phyloP scores from a whole-genome alignment of 2,888 invertebrate species.

The Pelosia muscerda region DNA sequence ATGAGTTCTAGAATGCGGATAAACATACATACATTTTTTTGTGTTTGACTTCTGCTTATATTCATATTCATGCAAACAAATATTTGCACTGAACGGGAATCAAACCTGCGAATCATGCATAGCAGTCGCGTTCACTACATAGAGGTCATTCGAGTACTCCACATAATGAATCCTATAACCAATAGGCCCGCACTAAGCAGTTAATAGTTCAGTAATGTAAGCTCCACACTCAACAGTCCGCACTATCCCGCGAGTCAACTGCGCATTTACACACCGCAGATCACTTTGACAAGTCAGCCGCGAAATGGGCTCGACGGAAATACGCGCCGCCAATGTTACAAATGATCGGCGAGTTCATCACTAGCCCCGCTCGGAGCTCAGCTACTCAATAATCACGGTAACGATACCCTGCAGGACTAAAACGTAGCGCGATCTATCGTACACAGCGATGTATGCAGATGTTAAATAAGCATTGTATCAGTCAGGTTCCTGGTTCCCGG shows the following conservation, averaged over 20 bases:
- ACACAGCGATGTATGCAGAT: background rate
- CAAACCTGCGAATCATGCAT: too few species aligned
- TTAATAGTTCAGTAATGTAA: background rate
- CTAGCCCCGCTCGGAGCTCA: background rate
- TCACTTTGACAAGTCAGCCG: conserved; percentile 57
- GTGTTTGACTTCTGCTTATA: too few species aligned
- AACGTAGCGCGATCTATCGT: background rate
- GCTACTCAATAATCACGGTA: background rate
- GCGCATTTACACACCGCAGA: conserved; percentile 9
- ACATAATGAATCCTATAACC: background rate
- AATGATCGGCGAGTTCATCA: conserved; percentile 14
- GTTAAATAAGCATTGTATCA: too few species aligned
- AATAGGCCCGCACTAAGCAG: background rate
- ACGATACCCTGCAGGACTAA: background rate
- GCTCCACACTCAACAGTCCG: background rate
- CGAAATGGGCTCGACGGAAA: conserved; percentile 41
- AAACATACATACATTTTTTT: too few species aligned
- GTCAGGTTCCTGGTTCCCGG: too few species aligned
- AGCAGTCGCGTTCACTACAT: too few species aligned
- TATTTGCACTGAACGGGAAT: too few species aligned
- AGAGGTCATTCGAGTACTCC: too few species aligned
- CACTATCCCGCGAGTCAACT: background rate
- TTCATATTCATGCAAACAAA: too few species aligned
- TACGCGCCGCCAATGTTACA: conserved; percentile 13
- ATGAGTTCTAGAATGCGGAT: too few species aligned